Conservation (phyloP, 2,888 invertebrate genomes). For the Bhutanitis thaidina region DNA sequence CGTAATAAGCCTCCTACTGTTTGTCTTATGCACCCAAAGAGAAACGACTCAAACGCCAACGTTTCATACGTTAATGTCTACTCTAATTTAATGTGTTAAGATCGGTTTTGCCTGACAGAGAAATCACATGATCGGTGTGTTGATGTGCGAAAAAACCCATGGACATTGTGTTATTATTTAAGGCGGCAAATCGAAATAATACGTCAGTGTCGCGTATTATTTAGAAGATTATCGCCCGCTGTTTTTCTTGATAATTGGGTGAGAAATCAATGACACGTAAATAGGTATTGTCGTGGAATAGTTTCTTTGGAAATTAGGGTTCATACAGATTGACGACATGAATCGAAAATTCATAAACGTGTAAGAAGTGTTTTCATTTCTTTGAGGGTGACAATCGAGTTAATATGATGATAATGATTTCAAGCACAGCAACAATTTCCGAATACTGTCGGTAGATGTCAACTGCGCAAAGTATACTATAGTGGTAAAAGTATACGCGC, state of each 20-base stretch:
- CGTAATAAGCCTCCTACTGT: constrained; percentile 45
- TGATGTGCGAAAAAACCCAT: not conserved
- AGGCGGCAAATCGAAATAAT: constrained; percentile 58
- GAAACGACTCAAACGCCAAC: not conserved
- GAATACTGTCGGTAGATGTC: no score
- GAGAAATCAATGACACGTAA: constrained; percentile 56
- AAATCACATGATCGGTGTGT: not conserved
- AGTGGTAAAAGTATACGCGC: no score
- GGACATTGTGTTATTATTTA: constrained; percentile 35
- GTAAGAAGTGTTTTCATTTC: no score
- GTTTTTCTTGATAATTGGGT: constrained; percentile 74
- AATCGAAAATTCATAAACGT: no score
- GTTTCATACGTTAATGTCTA: not conserved
- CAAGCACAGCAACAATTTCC: no score
- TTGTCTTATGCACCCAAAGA: constrained; percentile 13
- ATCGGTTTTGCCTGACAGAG: not conserved
- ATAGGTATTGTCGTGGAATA: constrained; percentile 15
- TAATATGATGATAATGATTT: no score
- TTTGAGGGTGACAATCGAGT: no score
- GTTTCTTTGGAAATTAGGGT: not conserved
- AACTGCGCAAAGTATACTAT: no score
- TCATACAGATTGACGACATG: not conserved
- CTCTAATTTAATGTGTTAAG: not conserved
- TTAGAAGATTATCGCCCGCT: constrained; percentile 52
- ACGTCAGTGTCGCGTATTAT: constrained; percentile 57